A percentile compares a stretch with the other conserved stretches of the same genome.
Evolutionary conservation across 2,888 invertebrate genomes (phyloP).

Genomic region (Tinea semifulvella): DNA sequence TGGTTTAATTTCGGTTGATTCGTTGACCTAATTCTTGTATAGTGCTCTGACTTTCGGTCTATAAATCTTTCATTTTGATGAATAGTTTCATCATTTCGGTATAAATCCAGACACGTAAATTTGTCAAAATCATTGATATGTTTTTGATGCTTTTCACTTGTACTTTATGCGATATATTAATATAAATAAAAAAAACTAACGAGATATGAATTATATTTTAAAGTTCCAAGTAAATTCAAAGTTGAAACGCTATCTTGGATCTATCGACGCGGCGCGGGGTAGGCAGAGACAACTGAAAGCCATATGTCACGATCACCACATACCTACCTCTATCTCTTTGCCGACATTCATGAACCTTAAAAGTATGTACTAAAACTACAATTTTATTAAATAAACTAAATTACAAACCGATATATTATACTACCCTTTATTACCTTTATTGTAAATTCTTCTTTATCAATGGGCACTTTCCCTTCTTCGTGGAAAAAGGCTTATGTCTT

Average conservation of each 20-base stretch:
- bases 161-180: not conserved
- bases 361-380: no score
- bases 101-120: not conserved
- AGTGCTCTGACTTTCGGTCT: not conserved
- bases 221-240: not conserved
- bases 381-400: no score
- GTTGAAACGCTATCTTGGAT: not conserved
- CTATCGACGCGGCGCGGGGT: no score
- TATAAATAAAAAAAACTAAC: not conserved
- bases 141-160: not conserved
- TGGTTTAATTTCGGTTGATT: not conserved
- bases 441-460: no score
- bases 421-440: no score
- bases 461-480: no score
- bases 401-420: no score
- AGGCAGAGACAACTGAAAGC: no score
- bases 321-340: no score
- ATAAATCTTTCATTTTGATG: not conserved
- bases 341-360: no score
- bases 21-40: not conserved
- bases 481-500: no score
- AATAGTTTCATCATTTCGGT: not conserved
- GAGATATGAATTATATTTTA: not conserved
- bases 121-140: not conserved
- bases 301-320: no score